Base-by-base conservation (phyloP, 2,113 vertebrate genomes). In the Ictalurus furcatus region DNA sequence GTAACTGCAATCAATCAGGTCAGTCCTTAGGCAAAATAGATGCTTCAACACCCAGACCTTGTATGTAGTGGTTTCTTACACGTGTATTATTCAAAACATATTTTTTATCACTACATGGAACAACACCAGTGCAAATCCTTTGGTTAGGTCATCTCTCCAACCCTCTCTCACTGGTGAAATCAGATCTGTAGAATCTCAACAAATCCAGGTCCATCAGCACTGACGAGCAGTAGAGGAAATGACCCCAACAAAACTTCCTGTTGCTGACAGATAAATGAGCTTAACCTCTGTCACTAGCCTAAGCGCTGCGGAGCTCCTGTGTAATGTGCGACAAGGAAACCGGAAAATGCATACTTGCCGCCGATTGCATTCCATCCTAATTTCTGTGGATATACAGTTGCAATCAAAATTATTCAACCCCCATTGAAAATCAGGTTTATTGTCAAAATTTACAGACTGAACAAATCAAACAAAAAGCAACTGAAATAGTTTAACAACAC, bases 181-280 rank as follows among this genome's bases (percentile, higher is more conserved):
- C 74, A 89, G 74, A 89, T 86, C 88, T 81, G 61, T 61, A 81
- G 61, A 85, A 89, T 89, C 74, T 89, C 88, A 90, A 80, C 52
- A 78, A 85, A 81, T 69, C 30, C 76, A 87, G 82, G 74, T 89
- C 81, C 67, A 85, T 85, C 89, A 85, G 71, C 89, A 37, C 73
- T 40, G 37, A 82, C 73, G 30, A 85, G 85, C 56, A 28, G 74
- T 84, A 80, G 90, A 87, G 88, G 85, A 87, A 88, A 88, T 88
- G 74, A 87, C 74, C 89, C 89, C 87, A 59, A 88, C 90, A 80
- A 84, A 87, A 89, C 86, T 89, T 91, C 85, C 85, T 89, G 85
- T 74, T 89, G 80, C 80, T 90, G 90, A 90, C 88, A 87, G 87
- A 89, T 88, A 87, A 88, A 91, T 80, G 88, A 91, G 89, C 63